Base-by-base conservation (phyloP, 2,797 vertebrate genomes). In the Acanthornis magna region DNA sequence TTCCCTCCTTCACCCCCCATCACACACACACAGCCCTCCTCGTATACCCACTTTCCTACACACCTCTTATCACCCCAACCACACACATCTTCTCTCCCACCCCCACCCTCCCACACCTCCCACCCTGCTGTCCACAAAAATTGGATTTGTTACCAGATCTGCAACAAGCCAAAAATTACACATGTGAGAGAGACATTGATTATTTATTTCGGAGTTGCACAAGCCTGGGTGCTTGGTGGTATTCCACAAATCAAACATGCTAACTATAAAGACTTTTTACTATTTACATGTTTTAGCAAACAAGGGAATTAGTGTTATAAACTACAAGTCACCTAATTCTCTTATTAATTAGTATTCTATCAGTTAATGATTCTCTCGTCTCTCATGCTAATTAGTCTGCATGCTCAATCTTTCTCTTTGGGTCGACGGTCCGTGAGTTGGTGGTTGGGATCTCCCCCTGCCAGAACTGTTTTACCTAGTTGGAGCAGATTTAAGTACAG, bases 181-280 rank as follows among this genome's bases (percentile, higher is more conserved):
- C 16, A 13, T 1, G 9, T 0, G 2, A 36, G 48, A 45, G n/a
- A 19, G 10, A 51, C 22, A 17, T 9, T 13, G 1, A 10, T 29
- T 25, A 45, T 38, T 50, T 38, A 36, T 48, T 55, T n/a, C 63
- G n/a, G 23, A 40, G 25, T 27, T 34, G 45, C 21, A 58, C 20
- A 47, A 51, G 18, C 26, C 25, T 53, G n/a, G 5, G 6, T 45
- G 25, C 8, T 30, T 0, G 0, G 26, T 27, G 29, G 45, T 58
- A 22, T 34, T 71, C 29, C 45, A 23, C 36, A 57, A 57, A 45
- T n/a, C 20, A 51, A 57, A 29, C 18, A 42, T 13, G 36, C 3
- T 4, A 22, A 5, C 16, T 11, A 14, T 16, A 38, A 58, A 53
- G 30, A 16, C 5, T 11, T 53, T 54, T 27, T 67, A 34, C 10